These are phyloP conservation scores for Drosophila picticornis DNA, from an alignment of 2,888 invertebrate genomes.

Conservation along the genomic window DNA sequence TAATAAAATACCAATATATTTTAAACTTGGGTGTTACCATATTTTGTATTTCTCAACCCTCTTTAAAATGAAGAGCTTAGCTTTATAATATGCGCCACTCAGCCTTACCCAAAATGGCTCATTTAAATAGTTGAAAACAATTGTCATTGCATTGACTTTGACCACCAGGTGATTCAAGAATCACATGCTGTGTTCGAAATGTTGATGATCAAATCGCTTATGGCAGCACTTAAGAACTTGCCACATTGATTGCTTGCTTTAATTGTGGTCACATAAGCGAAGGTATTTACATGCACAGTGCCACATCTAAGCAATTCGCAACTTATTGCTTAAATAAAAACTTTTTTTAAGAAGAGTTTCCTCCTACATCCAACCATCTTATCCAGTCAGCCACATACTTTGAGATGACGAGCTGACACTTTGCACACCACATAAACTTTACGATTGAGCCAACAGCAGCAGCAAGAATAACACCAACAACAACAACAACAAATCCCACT, in stretches of 20 bases:
- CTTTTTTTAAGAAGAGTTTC: conserved; percentile 22
- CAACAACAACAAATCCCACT: conserved; percentile 16
- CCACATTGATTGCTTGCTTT: conserved; percentile 30
- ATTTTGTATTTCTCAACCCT: not conserved
- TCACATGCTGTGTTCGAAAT: not conserved
- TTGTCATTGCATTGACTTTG: conserved; percentile 4
- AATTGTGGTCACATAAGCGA: conserved; percentile 23
- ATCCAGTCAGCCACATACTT: conserved; percentile 37
- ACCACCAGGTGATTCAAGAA: not conserved
- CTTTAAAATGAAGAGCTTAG: not conserved
- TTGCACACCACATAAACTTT: conserved; percentile 58
- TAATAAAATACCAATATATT: not conserved
- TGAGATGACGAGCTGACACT: conserved; percentile 60
- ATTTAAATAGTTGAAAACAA: not conserved
- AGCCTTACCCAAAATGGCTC: too few relatives aligned
- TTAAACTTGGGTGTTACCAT: not conserved
- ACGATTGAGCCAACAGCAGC: conserved; percentile 36
- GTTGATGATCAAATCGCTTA: conserved; percentile 6
- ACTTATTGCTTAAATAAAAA: conserved; percentile 45
- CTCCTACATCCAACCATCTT: not conserved
- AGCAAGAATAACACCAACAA: not conserved
- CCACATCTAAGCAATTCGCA: conserved; percentile 37
- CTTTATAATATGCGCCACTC: not conserved
- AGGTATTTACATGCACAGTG: conserved; percentile 8
- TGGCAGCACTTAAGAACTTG: conserved; percentile 20